A percentile compares a stretch with the other conserved stretches of the same genome.
phyloP scores from a whole-genome alignment of 2,888 invertebrate species.

The Catocala sponsa region DNA sequence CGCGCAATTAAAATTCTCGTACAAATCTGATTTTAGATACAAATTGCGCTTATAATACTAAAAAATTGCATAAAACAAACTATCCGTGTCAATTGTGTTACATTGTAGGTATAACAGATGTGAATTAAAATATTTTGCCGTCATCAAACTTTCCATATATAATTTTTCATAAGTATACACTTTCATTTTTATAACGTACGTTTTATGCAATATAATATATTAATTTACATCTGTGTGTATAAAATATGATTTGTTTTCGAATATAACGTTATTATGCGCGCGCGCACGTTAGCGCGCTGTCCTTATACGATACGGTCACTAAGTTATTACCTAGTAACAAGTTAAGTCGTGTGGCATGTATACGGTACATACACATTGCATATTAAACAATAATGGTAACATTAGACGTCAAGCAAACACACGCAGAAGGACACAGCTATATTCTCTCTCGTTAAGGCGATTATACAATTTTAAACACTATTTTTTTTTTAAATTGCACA shows the following conservation, averaged over 20 bases:
- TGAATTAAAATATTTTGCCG: slow-evolving; percentile 41
- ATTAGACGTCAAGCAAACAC: slow-evolving; percentile 77
- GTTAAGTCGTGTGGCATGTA: slow-evolving; percentile 57
- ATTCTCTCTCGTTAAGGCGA: slow-evolving; percentile 88
- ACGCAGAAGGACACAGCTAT: slow-evolving; percentile 82
- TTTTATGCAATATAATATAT: slow-evolving; percentile 35
- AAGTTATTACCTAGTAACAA: slow-evolving; percentile 60
- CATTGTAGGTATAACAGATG: slow-evolving; percentile 29
- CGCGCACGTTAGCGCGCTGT: slow-evolving; percentile 14
- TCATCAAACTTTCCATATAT: slow-evolving; percentile 16
- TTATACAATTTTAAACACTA: slow-evolving; percentile 84
- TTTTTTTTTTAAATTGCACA: slow-evolving; percentile 81
- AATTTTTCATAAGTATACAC: slow-evolving; percentile 38
- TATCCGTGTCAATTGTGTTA: slow-evolving; percentile 34
- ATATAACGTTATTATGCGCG: slow-evolving; percentile 16
- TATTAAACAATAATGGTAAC: slow-evolving; percentile 64
- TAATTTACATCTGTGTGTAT: slow-evolving; percentile 37
- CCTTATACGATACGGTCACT: slow-evolving; percentile 35
- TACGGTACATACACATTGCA: slow-evolving; percentile 64
- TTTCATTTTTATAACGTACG: slow-evolving; percentile 20
- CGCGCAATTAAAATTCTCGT: slow-evolving; percentile 36
- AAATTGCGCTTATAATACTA: slow-evolving; percentile 29
- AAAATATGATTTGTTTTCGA: slow-evolving; percentile 25
- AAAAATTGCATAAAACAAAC: slow-evolving; percentile 33
- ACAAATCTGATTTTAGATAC: slow-evolving; percentile 28